Evolutionary conservation across 2,797 vertebrate species (phyloP), one percentile per base, ranked within the genome.

Genomic region (Paedocypris micromegethes): DNA sequence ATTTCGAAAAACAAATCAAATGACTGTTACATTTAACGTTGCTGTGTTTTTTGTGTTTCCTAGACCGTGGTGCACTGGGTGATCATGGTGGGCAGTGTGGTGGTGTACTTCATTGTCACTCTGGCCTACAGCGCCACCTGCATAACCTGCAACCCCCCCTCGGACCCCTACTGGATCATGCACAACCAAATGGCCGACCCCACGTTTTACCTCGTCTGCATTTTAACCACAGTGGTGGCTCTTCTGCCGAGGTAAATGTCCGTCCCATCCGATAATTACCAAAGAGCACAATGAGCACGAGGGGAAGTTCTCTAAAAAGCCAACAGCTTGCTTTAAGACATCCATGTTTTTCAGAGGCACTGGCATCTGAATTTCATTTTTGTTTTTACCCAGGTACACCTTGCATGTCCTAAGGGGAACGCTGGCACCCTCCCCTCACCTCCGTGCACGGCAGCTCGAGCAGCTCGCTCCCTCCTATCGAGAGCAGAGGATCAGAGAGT

Each of bases 201-300:
- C 58, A 80, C 78, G 46, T 97, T 96, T 89, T 96, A 96, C 80
- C 84, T 99, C 0, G 56, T 94, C 72, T 95, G 93, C 78, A 66
- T 93, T 63, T 78, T 98, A 74, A 90, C 92, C 0, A 92, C 93
- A 0, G 83, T 89, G 42, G 73, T 85, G 2, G 94, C 96, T 0
- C 91, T 99, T 65, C 68, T 98, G 63, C 96, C 96, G 72, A 97
- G 94, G 95, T 98, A 87, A 23, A 23, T 23, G 23, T 23, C 23
- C 23, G 23, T 23, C 23, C 1, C 23, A 23, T 23, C 23, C 1
- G 23, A 23, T 23, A 23, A 23, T 23, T 1, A 72, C 78, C 3
- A 2, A 9, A 55, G 5, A 43, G 23, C 39, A 50, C 50, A 6
- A 61, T 37, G 6, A 48, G 59, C 2, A 42, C 43, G 23, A 9